A percentile compares a stretch with the other conserved stretches of the same genome.
Evolutionary conservation across 2,113 vertebrate genomes (phyloP).

Genomic region (Carassius gibelio): DNA sequence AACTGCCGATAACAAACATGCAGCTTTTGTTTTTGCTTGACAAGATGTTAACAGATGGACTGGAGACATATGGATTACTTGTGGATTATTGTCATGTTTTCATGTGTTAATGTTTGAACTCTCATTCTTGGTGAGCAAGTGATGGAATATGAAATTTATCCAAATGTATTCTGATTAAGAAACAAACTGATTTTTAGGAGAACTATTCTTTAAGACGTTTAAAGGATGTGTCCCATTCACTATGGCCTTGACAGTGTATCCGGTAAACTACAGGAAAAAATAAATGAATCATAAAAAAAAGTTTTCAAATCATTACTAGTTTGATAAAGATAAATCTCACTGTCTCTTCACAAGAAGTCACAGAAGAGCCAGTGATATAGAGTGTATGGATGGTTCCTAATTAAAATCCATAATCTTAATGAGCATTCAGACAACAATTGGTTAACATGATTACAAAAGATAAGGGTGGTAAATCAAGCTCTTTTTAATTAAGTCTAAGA

Average conservation of each 20-base stretch:
- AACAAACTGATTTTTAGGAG: no score
- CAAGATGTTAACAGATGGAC: no score
- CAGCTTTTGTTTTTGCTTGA: no score
- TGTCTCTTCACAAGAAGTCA: conserved; percentile 8
- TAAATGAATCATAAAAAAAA: not conserved
- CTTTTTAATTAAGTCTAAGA: conserved; percentile 60
- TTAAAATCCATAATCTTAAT: conserved; percentile 61
- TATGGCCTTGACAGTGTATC: not conserved
- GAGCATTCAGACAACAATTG: conserved; percentile 52
- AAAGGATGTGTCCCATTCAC: not conserved
- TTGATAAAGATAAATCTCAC: conserved; percentile 18
- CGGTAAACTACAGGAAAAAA: not conserved
- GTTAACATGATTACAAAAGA: conserved; percentile 59
- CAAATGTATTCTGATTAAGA: no score
- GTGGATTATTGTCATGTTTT: no score
- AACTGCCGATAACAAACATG: no score
- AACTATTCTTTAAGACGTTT: no score
- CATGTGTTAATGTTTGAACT: no score
- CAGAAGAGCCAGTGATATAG: conserved; percentile 44
- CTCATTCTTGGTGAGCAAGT: no score
- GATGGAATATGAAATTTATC: no score
- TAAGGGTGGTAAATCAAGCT: conserved; percentile 55
- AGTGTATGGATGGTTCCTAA: conserved; percentile 50
- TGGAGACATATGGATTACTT: no score
- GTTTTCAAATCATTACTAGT: not conserved